Evolutionary conservation across 2,797 vertebrate genomes (phyloP).

Genomic region (Micromesistius poutassou): DNA sequence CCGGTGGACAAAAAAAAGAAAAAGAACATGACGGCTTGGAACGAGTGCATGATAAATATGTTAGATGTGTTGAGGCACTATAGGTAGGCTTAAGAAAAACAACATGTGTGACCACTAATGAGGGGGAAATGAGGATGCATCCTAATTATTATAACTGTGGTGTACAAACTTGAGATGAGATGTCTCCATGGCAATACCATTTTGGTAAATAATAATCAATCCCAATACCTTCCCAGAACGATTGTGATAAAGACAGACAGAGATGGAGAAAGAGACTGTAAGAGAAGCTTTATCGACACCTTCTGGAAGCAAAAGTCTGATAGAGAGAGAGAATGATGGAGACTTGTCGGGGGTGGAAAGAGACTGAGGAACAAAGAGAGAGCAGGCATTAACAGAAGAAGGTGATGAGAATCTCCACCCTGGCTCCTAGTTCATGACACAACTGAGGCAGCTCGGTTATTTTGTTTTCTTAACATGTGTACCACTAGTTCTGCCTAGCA

Average conservation of each 20-base stretch:
- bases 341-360: too few relatives aligned
- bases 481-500: conserved; percentile 15
- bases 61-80: not conserved
- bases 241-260: not conserved
- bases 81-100: not conserved
- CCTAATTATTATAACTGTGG: not conserved
- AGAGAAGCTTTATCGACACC: not conserved
- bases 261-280: not conserved
- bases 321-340: not conserved
- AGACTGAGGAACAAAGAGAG: too few relatives aligned
- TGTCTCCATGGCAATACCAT: not conserved
- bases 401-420: too few relatives aligned
- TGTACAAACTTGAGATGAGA: not conserved
- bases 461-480: not conserved
- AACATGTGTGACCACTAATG: not conserved
- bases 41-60: not conserved
- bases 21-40: not conserved
- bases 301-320: not conserved
- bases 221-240: not conserved
- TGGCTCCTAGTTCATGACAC: too few relatives aligned
- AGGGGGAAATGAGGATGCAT: not conserved
- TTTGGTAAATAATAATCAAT: not conserved
- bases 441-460: too few relatives aligned
- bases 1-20: not conserved
- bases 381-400: too few relatives aligned